Conservation (phyloP, 2,888 invertebrate species). For the Ichneumon xanthorius region DNA sequence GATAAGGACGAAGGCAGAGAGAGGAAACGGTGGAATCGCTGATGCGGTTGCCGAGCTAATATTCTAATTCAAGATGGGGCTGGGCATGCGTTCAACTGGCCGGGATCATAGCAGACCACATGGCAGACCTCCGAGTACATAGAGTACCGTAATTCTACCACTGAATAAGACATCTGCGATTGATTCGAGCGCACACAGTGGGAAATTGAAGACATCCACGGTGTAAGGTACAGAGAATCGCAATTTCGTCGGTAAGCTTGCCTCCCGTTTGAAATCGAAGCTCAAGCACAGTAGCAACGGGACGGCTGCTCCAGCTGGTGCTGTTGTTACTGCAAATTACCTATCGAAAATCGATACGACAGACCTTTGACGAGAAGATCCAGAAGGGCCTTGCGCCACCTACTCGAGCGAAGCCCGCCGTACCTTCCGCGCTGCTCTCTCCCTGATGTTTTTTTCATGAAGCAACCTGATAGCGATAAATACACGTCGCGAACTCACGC, state of each 20-base stretch:
- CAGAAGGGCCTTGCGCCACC: constrained; percentile 3
- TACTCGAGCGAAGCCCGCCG: neutral
- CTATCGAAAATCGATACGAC: constrained; percentile 64
- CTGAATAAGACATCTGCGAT: constrained; percentile 59
- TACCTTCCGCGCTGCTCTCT: neutral
- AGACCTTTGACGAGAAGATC: constrained; percentile 49
- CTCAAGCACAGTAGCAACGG: neutral
- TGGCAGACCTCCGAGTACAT: constrained; percentile 34
- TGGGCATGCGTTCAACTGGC: constrained; percentile 80
- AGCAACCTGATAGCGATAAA: constrained; percentile 23
- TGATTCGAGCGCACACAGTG: constrained; percentile 2
- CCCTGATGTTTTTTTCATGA: constrained; percentile 11
- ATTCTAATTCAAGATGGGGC: constrained; percentile 80
- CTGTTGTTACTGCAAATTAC: constrained; percentile 53
- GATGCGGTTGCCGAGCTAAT: constrained; percentile 78
- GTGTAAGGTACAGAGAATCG: neutral
- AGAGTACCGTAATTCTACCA: constrained; percentile 64
- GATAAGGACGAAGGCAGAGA: constrained; percentile 64
- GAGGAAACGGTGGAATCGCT: constrained; percentile 65
- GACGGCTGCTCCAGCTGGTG: neutral
- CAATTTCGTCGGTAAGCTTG: constrained; percentile 15
- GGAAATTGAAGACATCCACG: neutral
- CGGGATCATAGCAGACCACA: constrained; percentile 59
- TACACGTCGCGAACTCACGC: neutral
- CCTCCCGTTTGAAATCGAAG: constrained; percentile 15